phyloP scores from a whole-genome alignment of 2,888 invertebrate genomes.

The Chrysolina oricalcia region DNA sequence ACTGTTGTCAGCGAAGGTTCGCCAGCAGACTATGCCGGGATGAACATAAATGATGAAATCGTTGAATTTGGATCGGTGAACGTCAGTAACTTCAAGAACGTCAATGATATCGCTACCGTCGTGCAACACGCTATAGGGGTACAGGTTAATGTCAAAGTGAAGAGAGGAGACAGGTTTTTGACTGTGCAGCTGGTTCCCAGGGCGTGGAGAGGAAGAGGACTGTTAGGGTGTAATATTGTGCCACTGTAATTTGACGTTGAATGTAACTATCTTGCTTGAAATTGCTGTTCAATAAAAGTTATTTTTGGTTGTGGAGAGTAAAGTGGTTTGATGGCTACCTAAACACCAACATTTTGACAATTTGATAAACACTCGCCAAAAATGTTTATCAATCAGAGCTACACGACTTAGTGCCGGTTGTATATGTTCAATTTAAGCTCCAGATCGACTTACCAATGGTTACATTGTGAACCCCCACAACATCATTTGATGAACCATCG shows the following conservation, averaged over 20 bases:
- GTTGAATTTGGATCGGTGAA: conserved; percentile 87
- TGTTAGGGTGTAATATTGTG: conserved; percentile 83
- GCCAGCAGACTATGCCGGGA: conserved; percentile 87
- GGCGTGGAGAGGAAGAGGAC: conserved; percentile 85
- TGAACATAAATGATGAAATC: conserved; percentile 80
- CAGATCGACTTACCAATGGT: no score
- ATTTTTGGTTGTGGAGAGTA: not conserved
- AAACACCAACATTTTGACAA: no score
- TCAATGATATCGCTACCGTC: conserved; percentile 80
- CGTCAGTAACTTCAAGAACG: conserved; percentile 79
- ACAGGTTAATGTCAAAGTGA: conserved; percentile 73
- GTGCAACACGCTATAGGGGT: conserved; percentile 78
- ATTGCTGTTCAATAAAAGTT: not conserved
- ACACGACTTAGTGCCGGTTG: no score
- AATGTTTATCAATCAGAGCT: no score
- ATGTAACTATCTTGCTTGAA: not conserved
- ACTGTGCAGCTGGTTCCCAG: conserved; percentile 80
- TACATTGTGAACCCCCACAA: no score
- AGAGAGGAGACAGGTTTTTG: conserved; percentile 73
- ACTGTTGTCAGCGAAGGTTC: conserved; percentile 84
- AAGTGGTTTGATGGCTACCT: no score
- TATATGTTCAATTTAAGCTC: no score
- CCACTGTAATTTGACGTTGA: conserved; percentile 66
- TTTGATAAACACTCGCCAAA: no score
- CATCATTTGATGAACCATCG: no score